Base-by-base conservation (phyloP, 2,888 invertebrate genomes). In the Tipula vernalis region DNA sequence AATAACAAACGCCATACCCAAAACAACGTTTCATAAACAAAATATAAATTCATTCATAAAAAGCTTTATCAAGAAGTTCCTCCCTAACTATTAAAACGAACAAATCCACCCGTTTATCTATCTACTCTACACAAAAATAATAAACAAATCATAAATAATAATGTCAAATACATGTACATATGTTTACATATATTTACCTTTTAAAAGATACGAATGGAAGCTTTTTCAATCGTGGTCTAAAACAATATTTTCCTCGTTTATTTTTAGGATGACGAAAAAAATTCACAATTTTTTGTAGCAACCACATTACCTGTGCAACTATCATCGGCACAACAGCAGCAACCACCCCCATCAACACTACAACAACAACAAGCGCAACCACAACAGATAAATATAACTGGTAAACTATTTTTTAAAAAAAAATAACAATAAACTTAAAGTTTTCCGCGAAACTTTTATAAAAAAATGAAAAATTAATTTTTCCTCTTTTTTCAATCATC, bases 261-360 rank as follows among this genome's bases (percentile, higher is more conserved):
- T 84, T 87, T 87, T 39, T 83, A 88, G 86, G 86, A 88, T 86
- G 88, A 88, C 86, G 88, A 88, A 39, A 87, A 87, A 87, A 87
- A 87, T 86, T 86, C 87, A 10, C 88, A 88, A 28, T 87, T 87
- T 87, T 86, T 88, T 85, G 86, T 88, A 51, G 87, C 88, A 86
- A 88, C 88, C 12, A 86, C 87, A 44, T 86, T 86, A 47, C 87
- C 87, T 8, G n/a, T 88, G 42, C 87, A 87, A 87, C 85, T 86
- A 13, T n/a, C 85, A 41, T 57, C 83, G 12, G 10, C 84, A 84
- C 36, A 36, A 39, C 36, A 84, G n/a, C 36, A 71, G 28, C 71
- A 71, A 71, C 28, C 28, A 71, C 71, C 18, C 18, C 71, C 57
- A 57, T 5, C 15, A 18, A 18, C 57, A 57, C 47, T 3, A 84